Conservation (phyloP, 1,140 invertebrate genomes). For the Lepidostoma basale region DNA sequence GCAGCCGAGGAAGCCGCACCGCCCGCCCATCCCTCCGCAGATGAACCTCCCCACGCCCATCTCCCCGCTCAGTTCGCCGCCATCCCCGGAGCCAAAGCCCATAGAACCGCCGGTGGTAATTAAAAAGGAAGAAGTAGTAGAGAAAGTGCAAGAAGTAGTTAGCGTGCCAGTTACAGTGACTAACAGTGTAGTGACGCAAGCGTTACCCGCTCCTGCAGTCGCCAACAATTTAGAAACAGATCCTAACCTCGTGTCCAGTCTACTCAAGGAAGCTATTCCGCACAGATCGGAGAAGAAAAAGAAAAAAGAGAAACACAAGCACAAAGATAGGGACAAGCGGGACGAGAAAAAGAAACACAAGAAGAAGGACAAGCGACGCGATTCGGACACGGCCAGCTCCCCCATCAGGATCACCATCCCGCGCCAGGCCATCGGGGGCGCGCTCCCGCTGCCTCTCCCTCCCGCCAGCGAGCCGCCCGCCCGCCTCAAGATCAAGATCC, state of each 20-base stretch:
- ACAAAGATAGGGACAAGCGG: conserved; percentile 59
- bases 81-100: not conserved
- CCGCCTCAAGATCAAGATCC: conserved; percentile 55
- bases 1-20: conserved; percentile 42
- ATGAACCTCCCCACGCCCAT: conserved; percentile 42
- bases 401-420: conserved; percentile 15
- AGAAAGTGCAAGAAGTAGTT: too few species aligned
- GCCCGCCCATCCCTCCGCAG: not conserved
- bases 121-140: not conserved
- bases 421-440: conserved; percentile 32
- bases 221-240: conserved; percentile 59
- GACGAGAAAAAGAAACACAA: conserved; percentile 60
- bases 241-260: conserved; percentile 55
- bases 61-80: conserved; percentile 39
- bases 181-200: conserved; percentile 45
- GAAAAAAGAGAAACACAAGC: conserved; percentile 62
- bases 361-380: conserved; percentile 54
- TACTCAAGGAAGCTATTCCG: conserved; percentile 56
- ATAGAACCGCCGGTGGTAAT: not conserved
- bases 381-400: conserved; percentile 41
- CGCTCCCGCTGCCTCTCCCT: conserved; percentile 1
- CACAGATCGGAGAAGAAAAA: conserved; percentile 54
- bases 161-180: too few species aligned
- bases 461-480: conserved; percentile 45
- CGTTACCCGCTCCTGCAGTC: conserved; percentile 52